phyloP scores from a whole-genome alignment of 2,797 vertebrate species.

The Carapus acus region DNA sequence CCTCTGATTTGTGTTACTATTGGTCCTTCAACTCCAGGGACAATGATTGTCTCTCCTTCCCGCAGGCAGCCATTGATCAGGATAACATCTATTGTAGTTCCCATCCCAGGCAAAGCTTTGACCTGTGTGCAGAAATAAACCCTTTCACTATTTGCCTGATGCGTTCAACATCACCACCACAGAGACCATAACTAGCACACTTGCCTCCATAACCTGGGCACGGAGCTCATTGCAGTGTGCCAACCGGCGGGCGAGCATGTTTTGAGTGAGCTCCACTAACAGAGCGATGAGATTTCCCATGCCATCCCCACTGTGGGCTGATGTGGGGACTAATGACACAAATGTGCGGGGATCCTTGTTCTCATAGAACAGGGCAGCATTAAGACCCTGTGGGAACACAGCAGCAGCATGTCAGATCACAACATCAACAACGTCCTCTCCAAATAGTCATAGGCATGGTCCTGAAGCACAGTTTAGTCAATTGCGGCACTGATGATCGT shows the following conservation, averaged over 20 bases:
- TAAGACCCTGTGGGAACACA: slow-evolving; percentile 77
- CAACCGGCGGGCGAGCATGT: slow-evolving; percentile 87
- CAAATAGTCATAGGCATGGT: too few relatives aligned
- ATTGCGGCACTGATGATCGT: too few relatives aligned
- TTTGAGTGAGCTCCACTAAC: slow-evolving; percentile 92
- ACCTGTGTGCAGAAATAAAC: slow-evolving; percentile 73
- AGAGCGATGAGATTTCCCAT: slow-evolving; percentile 97
- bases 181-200: neutral
- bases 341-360: slow-evolving; percentile 97
- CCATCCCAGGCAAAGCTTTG: slow-evolving; percentile 96
- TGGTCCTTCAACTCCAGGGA: slow-evolving; percentile 95
- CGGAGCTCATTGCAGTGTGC: slow-evolving; percentile 91
- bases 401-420: neutral
- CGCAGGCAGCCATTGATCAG: slow-evolving; percentile 87
- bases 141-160: too few relatives aligned
- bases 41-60: slow-evolving; percentile 94
- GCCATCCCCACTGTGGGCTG: slow-evolving; percentile 95
- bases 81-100: slow-evolving; percentile 97
- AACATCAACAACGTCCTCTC: too few relatives aligned
- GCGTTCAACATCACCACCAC: too few relatives aligned
- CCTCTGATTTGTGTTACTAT: slow-evolving; percentile 97
- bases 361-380: slow-evolving; percentile 91
- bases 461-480: too few relatives aligned
- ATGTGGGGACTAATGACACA: slow-evolving; percentile 93
- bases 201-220: slow-evolving; percentile 96